Evolutionary conservation across 2,113 vertebrate species (phyloP), one percentile per base, ranked within the genome.

Genomic region (Trachemys scripta): DNA sequence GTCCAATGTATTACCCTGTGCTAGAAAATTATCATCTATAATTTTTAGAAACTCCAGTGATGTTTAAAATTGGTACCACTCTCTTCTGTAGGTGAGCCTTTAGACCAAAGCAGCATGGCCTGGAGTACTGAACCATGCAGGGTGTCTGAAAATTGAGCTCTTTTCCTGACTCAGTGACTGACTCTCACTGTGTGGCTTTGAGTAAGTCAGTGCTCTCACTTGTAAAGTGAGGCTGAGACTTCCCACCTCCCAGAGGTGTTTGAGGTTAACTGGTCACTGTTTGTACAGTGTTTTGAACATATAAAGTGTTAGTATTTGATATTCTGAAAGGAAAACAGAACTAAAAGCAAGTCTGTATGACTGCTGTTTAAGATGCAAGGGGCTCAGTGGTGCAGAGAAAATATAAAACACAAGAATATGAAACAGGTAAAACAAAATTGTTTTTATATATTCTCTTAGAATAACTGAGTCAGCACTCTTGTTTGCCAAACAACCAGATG

Each of bases 401-500:
- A 93, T 53, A 54, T 54, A 42, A 90, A 93, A 88, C 56, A 76
- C 83, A 93, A 83, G 81, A 17, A 42, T 38, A 82, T 49, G 59
- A 88, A 78, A 91, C 6, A 38, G 88, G 24, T 72, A 80, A 96
- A 85, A 57, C 75, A 82, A 2, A 35, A 89, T 54, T 69, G 85
- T 93, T 96, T 96, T 95, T 93, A 42, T 38, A n/a, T 81, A 45
- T 97, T 97, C 13, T 17, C 5, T 88, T 91, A 92, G 69, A 96
- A 92, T 69, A 92, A 94, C 93, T 81, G 90, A 57, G 93, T 98
- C 93, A 94, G 90, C 84, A 78, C 6, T 95, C 31, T 59, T 24
- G 2, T 75, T 95, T 98, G 56, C 90, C 87, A 90, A 89, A 95
- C 82, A 97, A 97, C 90, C 22, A 92, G 90, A 92, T 90, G 90